Conservation (phyloP, 2,888 invertebrate genomes). For the Lordiphosa fenestrarum region DNA sequence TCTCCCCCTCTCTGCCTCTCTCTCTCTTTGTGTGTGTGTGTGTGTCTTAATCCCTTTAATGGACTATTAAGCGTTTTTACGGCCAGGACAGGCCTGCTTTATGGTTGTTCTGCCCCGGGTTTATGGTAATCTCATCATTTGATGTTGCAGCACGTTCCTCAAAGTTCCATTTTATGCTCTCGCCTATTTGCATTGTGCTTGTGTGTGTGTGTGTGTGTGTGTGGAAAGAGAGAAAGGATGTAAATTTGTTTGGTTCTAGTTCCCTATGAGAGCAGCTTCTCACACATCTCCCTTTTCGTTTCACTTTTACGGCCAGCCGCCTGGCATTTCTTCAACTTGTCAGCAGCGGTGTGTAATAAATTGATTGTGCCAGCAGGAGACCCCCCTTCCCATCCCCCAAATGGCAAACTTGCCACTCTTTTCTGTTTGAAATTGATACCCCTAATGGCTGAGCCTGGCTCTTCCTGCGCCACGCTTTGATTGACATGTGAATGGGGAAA, state of each 20-base stretch:
- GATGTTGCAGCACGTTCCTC: constrained; percentile 65
- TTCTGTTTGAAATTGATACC: constrained; percentile 56
- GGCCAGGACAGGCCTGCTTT: constrained; percentile 40
- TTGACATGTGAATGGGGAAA: constrained; percentile 72
- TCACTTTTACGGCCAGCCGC: constrained; percentile 11
- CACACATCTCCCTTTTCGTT: background rate
- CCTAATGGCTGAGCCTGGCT: constrained; percentile 28
- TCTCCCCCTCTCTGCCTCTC: background rate
- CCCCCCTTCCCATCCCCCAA: constrained; percentile 18
- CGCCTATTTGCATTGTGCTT: constrained; percentile 59
- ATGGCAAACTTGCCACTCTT: constrained; percentile 13
- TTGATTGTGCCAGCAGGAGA: constrained; percentile 65
- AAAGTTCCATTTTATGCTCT: constrained; percentile 58
- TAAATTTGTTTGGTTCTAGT: constrained; percentile 35
- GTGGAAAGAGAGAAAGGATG: constrained; percentile 21
- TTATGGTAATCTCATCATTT: constrained; percentile 67
- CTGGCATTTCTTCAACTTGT: constrained; percentile 57
- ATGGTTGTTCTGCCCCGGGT: constrained; percentile 46
- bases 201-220: constrained; percentile 12
- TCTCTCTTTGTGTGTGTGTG: background rate
- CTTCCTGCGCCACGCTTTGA: constrained; percentile 40
- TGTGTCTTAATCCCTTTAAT: constrained; percentile 68
- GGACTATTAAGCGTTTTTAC: constrained; percentile 70
- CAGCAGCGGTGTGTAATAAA: constrained; percentile 65
- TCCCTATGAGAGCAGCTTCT: constrained; percentile 10